Conservation (phyloP, 2,113 vertebrate species). For the Pangasianodon hypophthalmus region DNA sequence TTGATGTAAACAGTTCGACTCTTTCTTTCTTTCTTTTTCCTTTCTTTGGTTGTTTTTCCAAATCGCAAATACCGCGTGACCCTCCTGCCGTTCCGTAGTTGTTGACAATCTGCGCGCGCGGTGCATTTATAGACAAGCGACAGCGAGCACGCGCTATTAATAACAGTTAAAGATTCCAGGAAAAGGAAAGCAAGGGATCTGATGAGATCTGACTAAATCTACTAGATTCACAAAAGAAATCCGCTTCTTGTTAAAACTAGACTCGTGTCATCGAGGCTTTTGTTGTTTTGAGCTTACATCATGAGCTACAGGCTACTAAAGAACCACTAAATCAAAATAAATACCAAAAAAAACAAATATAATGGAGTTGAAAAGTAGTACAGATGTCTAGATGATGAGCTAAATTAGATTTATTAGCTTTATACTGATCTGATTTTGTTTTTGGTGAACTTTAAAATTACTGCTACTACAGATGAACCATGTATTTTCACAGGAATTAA, state of each 20-base stretch:
- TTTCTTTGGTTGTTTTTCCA: neutral
- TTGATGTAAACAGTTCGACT: neutral
- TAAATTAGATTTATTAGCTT: neutral
- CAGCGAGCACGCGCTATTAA: neutral
- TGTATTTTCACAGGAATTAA: neutral
- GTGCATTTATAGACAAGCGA: neutral
- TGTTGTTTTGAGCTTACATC: too few species aligned
- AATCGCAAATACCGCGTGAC: neutral
- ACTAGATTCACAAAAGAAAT: neutral
- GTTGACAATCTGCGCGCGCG: neutral
- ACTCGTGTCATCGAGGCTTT: neutral
- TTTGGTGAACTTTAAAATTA: neutral
- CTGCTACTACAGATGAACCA: neutral
- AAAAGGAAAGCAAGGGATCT: neutral
- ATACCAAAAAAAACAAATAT: neutral
- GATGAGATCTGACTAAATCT: neutral
- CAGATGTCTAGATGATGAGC: neutral
- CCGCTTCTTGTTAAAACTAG: too few species aligned
- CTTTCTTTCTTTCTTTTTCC: too few species aligned
- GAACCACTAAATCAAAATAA: neutral
- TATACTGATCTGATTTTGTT: neutral
- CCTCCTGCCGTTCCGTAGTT: constrained; percentile 21
- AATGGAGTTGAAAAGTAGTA: neutral
- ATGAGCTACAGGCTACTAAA: neutral
- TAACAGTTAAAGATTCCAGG: neutral